Conservation (phyloP, 2,113 vertebrate species). For the Asarcornis scutulata region DNA sequence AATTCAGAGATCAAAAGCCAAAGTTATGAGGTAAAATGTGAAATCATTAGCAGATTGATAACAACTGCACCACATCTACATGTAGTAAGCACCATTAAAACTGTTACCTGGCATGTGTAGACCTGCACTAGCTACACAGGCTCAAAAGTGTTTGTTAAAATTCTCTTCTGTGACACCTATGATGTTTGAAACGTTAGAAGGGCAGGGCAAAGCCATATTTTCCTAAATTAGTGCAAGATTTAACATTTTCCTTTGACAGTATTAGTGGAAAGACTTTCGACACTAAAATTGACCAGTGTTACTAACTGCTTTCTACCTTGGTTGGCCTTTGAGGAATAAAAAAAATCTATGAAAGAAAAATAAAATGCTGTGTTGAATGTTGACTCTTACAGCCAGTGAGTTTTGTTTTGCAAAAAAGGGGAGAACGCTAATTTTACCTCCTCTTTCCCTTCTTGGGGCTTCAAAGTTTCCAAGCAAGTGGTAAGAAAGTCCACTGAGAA, state of each 20-base stretch:
- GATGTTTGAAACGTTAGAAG: conserved; percentile 16
- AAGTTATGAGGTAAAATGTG: background rate
- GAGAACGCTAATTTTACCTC: background rate
- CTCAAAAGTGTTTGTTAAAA: conserved; percentile 19
- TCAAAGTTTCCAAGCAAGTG: background rate
- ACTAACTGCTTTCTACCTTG: conserved; percentile 55
- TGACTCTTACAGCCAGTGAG: background rate
- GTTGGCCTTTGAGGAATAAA: conserved; percentile 8
- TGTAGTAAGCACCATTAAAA: conserved; percentile 29
- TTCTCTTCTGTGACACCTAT: background rate
- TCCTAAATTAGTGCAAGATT: conserved; percentile 35
- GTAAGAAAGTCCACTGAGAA: background rate
- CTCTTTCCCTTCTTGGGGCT: background rate
- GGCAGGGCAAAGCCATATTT: background rate
- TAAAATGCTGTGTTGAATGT: background rate
- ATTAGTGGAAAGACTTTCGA: conserved; percentile 59
- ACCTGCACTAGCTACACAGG: conserved; percentile 8
- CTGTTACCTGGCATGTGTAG: conserved; percentile 7
- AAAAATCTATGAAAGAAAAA: conserved; percentile 31
- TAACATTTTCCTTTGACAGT: conserved; percentile 1
- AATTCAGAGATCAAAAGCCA: background rate
- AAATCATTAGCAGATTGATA: conserved; percentile 32
- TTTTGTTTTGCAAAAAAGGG: background rate
- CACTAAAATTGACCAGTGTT: background rate
- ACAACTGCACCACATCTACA: conserved; percentile 33